Base-by-base conservation (phyloP, 2,888 invertebrate genomes). In the Euplexia lucipara region DNA sequence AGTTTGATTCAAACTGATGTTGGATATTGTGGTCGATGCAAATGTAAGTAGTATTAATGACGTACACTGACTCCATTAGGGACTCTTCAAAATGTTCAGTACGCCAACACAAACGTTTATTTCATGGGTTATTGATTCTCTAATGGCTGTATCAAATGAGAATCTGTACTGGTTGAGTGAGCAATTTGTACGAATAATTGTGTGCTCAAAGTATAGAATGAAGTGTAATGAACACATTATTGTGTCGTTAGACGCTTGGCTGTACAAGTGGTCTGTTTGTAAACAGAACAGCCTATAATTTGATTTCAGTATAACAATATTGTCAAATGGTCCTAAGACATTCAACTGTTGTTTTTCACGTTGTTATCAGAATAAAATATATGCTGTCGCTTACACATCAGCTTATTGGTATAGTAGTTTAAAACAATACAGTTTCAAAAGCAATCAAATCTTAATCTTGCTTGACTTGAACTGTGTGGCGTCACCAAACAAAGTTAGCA, bases 71-170 rank as follows among this genome's bases (percentile, higher is more conserved):
- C 48, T 61, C 35, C 49, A 70, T 70, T 76, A 54, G 53, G 49
- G 53, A 70, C 61, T 61, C 53, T 54, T 69, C 75, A 53, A 70
- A 71, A 69, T 16, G 14, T 75, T 69, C 47, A 39, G 52, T n/a
- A 69, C 30, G 47, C 32, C 39, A 42, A 54, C 51, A 61, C 74
- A 70, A 75, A 76, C 54, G 54, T 70, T 76, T 76, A 76, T 71
- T 70, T 72, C 54, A 72, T 72, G 77, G 77, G 45, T 72, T 76
- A 72, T 72, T 76, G 77, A 72, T 72, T 76, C 77, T 71, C 72
- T 70, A 72, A 70, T 54, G 62, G 63, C 62, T 76, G 56, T 71
- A 71, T 77, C 77, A 77, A 72, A 72, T 56, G 56, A 63, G 77
- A 72, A 76, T 77, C 72, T 57, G 72, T 53, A 63, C 26, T 76